A percentile compares a stretch with the other conserved stretches of the same genome.
These are phyloP conservation scores for Hippocampus kuda DNA, from an alignment of 2,797 vertebrate genomes.

Conservation along the genomic window DNA sequence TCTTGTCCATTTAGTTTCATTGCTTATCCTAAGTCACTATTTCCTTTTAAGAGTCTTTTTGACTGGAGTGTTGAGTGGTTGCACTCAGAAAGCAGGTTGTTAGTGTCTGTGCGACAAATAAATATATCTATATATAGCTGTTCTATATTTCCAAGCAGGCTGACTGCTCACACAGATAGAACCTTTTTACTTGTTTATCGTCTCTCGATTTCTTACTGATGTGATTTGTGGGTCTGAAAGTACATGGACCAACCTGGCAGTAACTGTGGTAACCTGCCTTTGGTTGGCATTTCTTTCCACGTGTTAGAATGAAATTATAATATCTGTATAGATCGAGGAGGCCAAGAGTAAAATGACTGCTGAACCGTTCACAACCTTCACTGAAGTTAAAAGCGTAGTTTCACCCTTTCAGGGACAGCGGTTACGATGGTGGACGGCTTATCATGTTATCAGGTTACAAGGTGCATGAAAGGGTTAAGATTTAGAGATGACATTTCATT, in stretches of 20 bases:
- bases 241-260: not conserved
- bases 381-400: no score
- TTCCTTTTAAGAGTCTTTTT: not conserved
- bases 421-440: no score
- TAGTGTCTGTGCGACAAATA: not conserved
- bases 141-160: not conserved
- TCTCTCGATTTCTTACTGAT: constrained; percentile 2
- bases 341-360: not conserved
- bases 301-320: not conserved
- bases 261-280: not conserved
- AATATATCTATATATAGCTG: not conserved
- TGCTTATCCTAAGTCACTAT: not conserved
- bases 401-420: no score
- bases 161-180: not conserved
- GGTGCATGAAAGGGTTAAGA: no score
- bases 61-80: not conserved
- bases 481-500: no score
- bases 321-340: not conserved
- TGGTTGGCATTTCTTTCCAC: not conserved
- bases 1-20: not conserved
- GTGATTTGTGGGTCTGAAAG: constrained; percentile 1
- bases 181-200: constrained; percentile 7
- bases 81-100: not conserved
- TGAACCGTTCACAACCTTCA: not conserved
- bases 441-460: no score